Evolutionary conservation across 2,797 vertebrate species (phyloP).

Genomic region (Acipenser transmontanus): DNA sequence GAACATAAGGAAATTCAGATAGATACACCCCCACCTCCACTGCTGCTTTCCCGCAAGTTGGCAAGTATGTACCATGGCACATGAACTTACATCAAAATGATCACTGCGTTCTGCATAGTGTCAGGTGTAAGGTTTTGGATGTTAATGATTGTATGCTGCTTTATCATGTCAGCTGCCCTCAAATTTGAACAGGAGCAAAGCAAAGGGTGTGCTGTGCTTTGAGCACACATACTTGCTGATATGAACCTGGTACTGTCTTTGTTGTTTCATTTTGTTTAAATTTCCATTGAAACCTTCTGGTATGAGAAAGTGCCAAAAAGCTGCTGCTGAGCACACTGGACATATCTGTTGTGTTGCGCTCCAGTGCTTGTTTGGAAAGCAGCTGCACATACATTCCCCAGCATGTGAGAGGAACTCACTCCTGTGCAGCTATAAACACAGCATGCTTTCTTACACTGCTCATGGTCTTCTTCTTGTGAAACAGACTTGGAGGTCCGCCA

Average conservation of each 20-base stretch:
- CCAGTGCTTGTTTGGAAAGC: background rate
- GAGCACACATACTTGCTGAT: background rate
- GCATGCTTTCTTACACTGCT: background rate
- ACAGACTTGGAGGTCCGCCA: background rate
- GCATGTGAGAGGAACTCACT: background rate
- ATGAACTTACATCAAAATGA: no score
- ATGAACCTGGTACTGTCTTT: background rate
- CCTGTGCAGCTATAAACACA: background rate
- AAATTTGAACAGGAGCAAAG: no score
- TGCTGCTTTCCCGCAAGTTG: no score
- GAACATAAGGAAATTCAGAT: no score
- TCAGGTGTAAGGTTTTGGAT: no score
- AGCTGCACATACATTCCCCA: background rate
- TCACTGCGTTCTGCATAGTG: no score
- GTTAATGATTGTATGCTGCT: no score
- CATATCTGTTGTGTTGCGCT: background rate
- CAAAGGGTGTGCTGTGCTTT: background rate
- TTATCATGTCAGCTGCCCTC: no score
- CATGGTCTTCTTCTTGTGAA: background rate
- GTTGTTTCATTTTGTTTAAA: constrained; percentile 4
- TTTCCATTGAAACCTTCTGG: background rate
- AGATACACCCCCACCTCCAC: no score
- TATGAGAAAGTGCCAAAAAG: background rate
- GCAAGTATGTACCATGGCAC: no score
- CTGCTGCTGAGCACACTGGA: background rate